A percentile compares a stretch with the other conserved stretches of the same genome.
Conservation (phyloP, 2,888 invertebrate genomes). For the Gastrophysa polygoni region DNA sequence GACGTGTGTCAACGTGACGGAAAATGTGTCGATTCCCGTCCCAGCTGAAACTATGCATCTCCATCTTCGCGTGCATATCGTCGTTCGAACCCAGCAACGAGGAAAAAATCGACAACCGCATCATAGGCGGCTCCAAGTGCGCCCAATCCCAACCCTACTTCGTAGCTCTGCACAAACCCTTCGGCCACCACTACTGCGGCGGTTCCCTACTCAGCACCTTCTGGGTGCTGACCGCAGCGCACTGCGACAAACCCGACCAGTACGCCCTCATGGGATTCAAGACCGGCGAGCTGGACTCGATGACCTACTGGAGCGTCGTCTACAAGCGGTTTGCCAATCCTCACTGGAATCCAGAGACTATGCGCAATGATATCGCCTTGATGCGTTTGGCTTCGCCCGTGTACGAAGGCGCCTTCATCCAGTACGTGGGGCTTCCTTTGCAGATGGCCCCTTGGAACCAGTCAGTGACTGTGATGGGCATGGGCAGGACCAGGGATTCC, state of each 20-base stretch:
- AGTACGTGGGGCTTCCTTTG: not conserved
- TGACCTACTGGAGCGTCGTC: not conserved
- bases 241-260: not conserved
- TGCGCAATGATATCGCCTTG: not conserved
- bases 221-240: conserved; percentile 8
- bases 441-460: not conserved
- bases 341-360: not conserved
- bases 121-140: not conserved
- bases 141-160: not conserved
- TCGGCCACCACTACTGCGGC: not conserved
- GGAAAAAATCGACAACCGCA: not conserved
- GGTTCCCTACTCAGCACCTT: conserved; percentile 1
- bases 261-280: not conserved
- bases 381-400: not conserved
- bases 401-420: not conserved
- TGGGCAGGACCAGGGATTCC: no score
- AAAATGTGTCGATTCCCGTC: no score
- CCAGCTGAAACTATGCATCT: no score
- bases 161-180: not conserved
- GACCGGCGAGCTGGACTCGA: not conserved
- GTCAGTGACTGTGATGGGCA: not conserved
- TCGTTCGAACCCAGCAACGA: no score
- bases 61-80: no score
- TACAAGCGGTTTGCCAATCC: not conserved
- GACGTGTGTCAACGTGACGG: no score